A percentile compares a stretch with the other conserved stretches of the same genome.
phyloP scores from a whole-genome alignment of 2,797 vertebrate species.

The Tamandua tetradactyla region DNA sequence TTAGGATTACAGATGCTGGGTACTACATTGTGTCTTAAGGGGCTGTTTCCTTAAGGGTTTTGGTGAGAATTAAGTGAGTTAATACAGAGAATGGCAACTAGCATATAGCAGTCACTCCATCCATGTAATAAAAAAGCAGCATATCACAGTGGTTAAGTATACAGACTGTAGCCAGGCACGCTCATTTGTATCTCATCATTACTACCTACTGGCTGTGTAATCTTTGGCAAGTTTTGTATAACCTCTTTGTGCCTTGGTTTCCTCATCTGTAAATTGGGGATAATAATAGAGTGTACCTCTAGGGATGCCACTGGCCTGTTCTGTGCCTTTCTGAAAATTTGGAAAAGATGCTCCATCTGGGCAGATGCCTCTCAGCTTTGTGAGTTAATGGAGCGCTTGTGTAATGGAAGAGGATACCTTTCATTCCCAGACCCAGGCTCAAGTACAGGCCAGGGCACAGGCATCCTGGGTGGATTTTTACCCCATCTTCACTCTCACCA shows the following conservation, averaged over 20 bases:
- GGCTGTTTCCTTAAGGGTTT: not conserved
- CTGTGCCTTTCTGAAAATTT: not conserved
- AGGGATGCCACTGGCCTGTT: not conserved
- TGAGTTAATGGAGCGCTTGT: not conserved
- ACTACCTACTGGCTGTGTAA: not conserved
- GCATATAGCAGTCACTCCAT: not conserved
- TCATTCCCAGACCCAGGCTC: not conserved
- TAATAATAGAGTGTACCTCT: not conserved
- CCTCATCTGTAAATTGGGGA: not conserved
- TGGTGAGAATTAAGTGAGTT: constrained; percentile 10
- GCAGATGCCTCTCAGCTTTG: not conserved
- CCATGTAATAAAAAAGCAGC: not conserved
- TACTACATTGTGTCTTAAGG: not conserved
- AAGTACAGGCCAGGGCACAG: not conserved
- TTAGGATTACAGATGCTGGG: not conserved
- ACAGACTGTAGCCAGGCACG: not conserved
- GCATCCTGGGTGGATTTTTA: not conserved
- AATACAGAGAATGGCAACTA: not conserved
- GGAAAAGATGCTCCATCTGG: not conserved
- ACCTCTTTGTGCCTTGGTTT: not conserved
- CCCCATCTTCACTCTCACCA: not conserved
- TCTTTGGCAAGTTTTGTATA: not conserved
- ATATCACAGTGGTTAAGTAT: not conserved
- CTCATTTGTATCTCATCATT: not conserved
- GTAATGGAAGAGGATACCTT: not conserved